Conservation (phyloP, 2,797 vertebrate species). For the Vespertilio murinus region DNA sequence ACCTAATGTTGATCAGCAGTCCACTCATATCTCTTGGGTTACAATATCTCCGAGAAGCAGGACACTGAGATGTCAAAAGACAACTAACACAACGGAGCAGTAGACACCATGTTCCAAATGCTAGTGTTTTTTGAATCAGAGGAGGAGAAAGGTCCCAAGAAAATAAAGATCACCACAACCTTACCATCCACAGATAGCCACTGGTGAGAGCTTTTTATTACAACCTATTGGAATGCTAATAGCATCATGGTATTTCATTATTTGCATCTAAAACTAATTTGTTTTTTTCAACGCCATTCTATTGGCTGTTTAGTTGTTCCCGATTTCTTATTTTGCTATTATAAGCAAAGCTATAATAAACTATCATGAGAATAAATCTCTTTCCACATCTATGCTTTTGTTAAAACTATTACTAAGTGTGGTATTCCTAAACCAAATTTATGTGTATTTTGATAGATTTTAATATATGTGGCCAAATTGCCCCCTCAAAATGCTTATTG, state of each 20-base stretch:
- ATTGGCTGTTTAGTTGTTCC: not conserved
- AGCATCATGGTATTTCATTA: not conserved
- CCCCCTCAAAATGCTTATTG: not conserved
- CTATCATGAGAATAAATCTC: not conserved
- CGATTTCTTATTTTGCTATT: not conserved
- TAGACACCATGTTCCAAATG: not conserved
- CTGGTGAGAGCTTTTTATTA: not conserved
- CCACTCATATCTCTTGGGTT: not conserved
- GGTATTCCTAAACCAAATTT: not conserved
- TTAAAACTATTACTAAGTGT: not conserved
- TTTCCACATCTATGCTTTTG: not conserved
- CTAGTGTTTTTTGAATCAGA: not conserved
- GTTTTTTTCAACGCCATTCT: not conserved
- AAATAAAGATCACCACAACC: not conserved
- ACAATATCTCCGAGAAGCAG: not conserved
- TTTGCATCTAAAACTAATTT: not conserved
- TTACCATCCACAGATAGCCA: not conserved
- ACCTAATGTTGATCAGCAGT: not conserved
- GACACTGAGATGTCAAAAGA: not conserved
- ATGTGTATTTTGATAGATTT: slow-evolving; percentile 1
- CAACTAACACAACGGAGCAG: not conserved
- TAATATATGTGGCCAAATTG: not conserved
- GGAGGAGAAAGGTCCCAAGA: not conserved
- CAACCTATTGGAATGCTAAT: not conserved
- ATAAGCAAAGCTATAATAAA: not conserved